Percentiles rank a stretch among this genome's conserved stretches.
Evolutionary conservation across 2,888 invertebrate genomes (phyloP).

Genomic region (Crioceris asparagi): DNA sequence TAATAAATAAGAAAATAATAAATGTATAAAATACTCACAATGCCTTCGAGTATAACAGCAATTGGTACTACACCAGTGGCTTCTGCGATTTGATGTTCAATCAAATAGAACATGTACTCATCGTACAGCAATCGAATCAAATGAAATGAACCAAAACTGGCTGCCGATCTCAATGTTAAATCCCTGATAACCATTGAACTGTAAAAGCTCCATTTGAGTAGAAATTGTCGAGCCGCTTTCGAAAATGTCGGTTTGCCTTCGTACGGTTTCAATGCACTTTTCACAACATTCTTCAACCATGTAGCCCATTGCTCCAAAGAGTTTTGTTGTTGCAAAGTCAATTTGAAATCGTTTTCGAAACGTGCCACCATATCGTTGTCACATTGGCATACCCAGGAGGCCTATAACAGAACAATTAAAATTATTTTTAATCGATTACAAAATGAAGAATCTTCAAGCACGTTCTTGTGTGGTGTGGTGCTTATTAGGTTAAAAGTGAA

Average conservation of each 20-base stretch:
- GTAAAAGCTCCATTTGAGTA: constrained; percentile 98
- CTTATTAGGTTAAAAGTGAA: too few species aligned
- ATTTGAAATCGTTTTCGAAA: constrained; percentile 86
- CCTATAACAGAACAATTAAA: constrained; percentile 5
- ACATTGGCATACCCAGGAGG: constrained; percentile 67
- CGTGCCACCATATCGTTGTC: constrained; percentile 64
- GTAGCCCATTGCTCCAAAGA: constrained; percentile 95
- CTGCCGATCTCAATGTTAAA: constrained; percentile 88
- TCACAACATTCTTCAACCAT: constrained; percentile 93
- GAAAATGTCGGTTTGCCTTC: constrained; percentile 74
- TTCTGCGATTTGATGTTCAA: constrained; percentile 92
- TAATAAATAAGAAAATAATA: too few species aligned
- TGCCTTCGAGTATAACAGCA: constrained; percentile 73
- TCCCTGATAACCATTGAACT: constrained; percentile 97
- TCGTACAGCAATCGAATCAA: constrained; percentile 94
- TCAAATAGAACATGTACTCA: constrained; percentile 98
- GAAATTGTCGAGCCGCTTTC: constrained; percentile 79
- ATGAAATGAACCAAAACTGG: constrained; percentile 98
- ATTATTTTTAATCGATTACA: too few species aligned
- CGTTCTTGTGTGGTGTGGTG: too few species aligned
- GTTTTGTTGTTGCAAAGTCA: constrained; percentile 85
- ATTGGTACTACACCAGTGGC: constrained; percentile 87
- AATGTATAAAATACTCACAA: too few species aligned
- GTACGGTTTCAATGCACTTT: constrained; percentile 78
- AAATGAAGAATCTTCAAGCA: too few species aligned